phyloP scores from a whole-genome alignment of 1,140 invertebrate genomes.

The Lutraria rhynchaena region DNA sequence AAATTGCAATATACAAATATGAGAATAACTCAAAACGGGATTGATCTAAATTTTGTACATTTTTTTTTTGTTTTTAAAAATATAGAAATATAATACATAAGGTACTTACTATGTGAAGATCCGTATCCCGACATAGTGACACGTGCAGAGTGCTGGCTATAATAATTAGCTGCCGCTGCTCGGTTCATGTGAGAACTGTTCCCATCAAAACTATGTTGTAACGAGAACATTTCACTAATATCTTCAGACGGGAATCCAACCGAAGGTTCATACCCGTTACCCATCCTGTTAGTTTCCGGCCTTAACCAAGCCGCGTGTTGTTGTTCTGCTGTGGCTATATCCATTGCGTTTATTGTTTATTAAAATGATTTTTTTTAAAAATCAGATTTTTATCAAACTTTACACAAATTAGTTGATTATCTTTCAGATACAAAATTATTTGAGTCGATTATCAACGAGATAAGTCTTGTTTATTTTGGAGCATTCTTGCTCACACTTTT shows the following conservation, averaged over 20 bases:
- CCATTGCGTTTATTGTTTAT: constrained; percentile 30
- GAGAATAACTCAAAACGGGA: too few relatives aligned
- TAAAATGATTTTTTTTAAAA: too few relatives aligned
- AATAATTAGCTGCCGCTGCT: constrained; percentile 40
- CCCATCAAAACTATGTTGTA: constrained; percentile 44
- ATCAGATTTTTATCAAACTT: too few relatives aligned
- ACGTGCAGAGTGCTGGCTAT: constrained; percentile 40
- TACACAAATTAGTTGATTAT: too few relatives aligned
- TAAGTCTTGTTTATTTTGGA: too few relatives aligned
- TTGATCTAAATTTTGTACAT: too few relatives aligned
- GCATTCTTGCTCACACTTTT: too few relatives aligned
- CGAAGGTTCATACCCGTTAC: constrained; percentile 38
- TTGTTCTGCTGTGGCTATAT: constrained; percentile 52
- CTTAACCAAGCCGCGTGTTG: constrained; percentile 58
- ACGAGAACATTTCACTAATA: constrained; percentile 52
- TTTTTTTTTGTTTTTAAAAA: too few relatives aligned
- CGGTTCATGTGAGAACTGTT: constrained; percentile 46
- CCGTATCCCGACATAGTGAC: constrained; percentile 47
- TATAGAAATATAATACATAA: background rate
- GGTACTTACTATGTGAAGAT: constrained; percentile 44
- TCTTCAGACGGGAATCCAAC: constrained; percentile 54
- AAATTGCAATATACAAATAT: too few relatives aligned
- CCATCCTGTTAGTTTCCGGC: constrained; percentile 37
- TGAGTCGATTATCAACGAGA: too few relatives aligned
- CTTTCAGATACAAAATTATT: too few relatives aligned